These are phyloP conservation scores for Cacoxenus indagator DNA, from an alignment of 2,888 invertebrate genomes.

Conservation along the genomic window DNA sequence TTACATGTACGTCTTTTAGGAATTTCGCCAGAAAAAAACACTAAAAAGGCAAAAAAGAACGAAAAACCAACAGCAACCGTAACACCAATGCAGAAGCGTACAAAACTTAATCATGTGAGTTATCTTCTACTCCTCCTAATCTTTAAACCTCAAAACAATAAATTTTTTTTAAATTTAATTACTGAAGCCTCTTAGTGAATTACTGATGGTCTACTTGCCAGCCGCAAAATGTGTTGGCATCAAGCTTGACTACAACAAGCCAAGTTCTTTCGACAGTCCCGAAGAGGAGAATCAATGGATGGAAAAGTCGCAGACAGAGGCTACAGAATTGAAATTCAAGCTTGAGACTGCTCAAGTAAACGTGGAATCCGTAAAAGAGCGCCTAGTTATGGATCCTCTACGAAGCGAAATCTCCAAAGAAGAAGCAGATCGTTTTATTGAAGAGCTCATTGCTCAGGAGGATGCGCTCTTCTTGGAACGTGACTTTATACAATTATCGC, in stretches of 20 bases:
- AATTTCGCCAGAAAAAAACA: conserved; percentile 11
- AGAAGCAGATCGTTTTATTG: conserved; percentile 62
- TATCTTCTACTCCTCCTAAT: not conserved
- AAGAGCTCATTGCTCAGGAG: conserved; percentile 65
- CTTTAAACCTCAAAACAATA: not conserved
- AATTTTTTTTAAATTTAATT: not conserved
- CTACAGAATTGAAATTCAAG: conserved; percentile 76
- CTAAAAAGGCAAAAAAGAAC: conserved; percentile 41
- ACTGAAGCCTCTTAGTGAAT: conserved; percentile 65
- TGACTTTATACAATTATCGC: conserved; percentile 64
- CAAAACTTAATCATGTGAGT: conserved; percentile 29
- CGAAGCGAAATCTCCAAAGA: conserved; percentile 59
- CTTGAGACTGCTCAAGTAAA: conserved; percentile 76
- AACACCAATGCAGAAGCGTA: conserved; percentile 52
- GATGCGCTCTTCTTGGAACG: conserved; percentile 64
- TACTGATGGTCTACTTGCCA: conserved; percentile 76
- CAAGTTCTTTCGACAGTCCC: conserved; percentile 75
- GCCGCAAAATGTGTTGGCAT: conserved; percentile 78
- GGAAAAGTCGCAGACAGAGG: conserved; percentile 76
- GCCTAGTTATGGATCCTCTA: conserved; percentile 75
- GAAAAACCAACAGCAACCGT: conserved; percentile 59
- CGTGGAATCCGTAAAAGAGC: conserved; percentile 74
- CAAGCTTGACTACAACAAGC: conserved; percentile 76
- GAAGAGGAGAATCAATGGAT: conserved; percentile 77
- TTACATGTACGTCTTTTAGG: conserved; percentile 26